Conservation (phyloP, 2,797 vertebrate genomes). For the Myotis vivesi region DNA sequence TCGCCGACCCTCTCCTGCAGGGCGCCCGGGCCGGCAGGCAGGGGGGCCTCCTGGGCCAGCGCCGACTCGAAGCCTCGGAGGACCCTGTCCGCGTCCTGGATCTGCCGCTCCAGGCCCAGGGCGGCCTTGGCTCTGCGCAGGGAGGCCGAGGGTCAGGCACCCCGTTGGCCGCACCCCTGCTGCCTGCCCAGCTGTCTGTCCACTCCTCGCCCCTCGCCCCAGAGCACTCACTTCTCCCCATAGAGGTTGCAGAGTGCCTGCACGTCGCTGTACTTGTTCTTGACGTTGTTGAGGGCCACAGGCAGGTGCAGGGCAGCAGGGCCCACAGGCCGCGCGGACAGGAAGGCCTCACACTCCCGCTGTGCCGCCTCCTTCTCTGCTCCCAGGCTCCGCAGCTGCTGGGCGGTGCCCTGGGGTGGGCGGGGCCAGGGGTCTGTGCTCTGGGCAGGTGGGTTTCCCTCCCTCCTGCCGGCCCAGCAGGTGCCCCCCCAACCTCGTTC, state of each 20-base stretch:
- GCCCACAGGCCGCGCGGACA: slow-evolving; percentile 84
- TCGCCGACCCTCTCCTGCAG: slow-evolving; percentile 86
- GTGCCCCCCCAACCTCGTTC: no score
- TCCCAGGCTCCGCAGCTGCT: slow-evolving; percentile 87
- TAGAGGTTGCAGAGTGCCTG: slow-evolving; percentile 90
- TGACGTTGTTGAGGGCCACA: slow-evolving; percentile 86
- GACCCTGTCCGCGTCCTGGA: slow-evolving; percentile 89
- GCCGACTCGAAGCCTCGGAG: slow-evolving; percentile 90
- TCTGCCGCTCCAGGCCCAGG: slow-evolving; percentile 91
- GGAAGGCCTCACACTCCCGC: slow-evolving; percentile 87
- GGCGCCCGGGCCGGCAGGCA: slow-evolving; percentile 85
- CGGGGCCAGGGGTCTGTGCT: neutral
- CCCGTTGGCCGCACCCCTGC: accelerated
- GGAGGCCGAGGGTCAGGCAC: accelerated
- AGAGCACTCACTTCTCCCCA: slow-evolving; percentile 89
- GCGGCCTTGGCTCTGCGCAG: slow-evolving; percentile 90
- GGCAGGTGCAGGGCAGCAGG: slow-evolving; percentile 88
- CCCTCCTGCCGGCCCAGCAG: neutral
- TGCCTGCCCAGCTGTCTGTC: accelerated
- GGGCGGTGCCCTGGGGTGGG: slow-evolving; percentile 83
- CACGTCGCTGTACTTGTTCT: slow-evolving; percentile 89
- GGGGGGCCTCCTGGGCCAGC: slow-evolving; percentile 87
- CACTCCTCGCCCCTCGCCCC: accelerated
- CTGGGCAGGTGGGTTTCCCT: neutral
- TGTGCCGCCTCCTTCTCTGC: slow-evolving; percentile 87